These are phyloP conservation scores for Sicus ferrugineus DNA, from an alignment of 2,888 invertebrate species.

Conservation along the genomic window DNA sequence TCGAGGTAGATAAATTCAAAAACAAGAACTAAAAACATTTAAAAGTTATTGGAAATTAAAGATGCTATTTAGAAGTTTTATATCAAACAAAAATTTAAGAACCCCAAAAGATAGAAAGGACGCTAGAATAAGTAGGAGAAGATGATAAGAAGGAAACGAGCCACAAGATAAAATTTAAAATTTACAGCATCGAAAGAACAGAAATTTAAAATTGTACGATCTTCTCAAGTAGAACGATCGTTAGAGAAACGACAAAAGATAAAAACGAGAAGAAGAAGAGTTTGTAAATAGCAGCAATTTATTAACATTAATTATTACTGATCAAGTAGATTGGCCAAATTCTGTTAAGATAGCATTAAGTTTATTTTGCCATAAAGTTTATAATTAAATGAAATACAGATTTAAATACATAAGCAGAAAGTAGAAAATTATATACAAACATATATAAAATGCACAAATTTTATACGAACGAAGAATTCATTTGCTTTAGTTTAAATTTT, in stretches of 20 bases:
- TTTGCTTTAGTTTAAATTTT: not conserved
- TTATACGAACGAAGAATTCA: not conserved
- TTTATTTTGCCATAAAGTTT: slow-evolving; percentile 42
- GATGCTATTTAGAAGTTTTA: not conserved
- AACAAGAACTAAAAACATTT: slow-evolving; percentile 3
- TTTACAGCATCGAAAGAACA: too few species aligned
- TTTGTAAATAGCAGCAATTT: slow-evolving; percentile 25
- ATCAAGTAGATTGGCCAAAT: slow-evolving; percentile 4
- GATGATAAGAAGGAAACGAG: not conserved
- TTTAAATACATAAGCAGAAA: not conserved
- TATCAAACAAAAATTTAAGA: not conserved
- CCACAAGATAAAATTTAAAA: not conserved
- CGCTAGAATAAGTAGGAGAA: not conserved
- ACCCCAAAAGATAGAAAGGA: not conserved
- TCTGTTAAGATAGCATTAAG: slow-evolving; percentile 40
- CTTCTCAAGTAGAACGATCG: too few species aligned
- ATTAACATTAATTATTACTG: slow-evolving; percentile 15
- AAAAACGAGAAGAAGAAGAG: not conserved
- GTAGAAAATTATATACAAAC: not conserved
- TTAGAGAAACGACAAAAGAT: slow-evolving; percentile 1
- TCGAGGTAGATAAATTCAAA: too few species aligned
- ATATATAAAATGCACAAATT: slow-evolving; percentile 19
- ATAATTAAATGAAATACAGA: slow-evolving; percentile 29
- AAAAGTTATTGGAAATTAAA: too few species aligned
- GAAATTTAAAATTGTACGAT: too few species aligned